Evolutionary conservation across 2,797 vertebrate species (phyloP).

Genomic region (Gorsachius magnificus): DNA sequence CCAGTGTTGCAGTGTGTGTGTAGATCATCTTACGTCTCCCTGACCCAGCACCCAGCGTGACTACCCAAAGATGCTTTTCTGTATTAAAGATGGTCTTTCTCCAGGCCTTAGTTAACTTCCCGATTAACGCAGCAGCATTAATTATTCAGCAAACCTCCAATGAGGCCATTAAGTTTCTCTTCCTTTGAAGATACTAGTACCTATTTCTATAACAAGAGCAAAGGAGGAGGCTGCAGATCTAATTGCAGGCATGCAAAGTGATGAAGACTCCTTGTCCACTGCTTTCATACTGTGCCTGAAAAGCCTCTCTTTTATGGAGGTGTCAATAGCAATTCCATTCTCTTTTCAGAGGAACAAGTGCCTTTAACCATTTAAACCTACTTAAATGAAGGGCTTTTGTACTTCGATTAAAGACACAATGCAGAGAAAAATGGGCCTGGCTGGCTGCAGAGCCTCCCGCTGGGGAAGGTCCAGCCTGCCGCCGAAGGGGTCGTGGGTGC

Average conservation of each 20-base stretch:
- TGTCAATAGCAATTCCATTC: constrained; percentile 51
- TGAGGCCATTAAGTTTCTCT: constrained; percentile 29
- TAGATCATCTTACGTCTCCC: neutral
- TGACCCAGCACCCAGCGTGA: neutral
- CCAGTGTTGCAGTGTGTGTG: neutral
- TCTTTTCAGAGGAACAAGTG: constrained; percentile 43
- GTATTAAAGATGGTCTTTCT: neutral
- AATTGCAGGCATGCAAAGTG: neutral
- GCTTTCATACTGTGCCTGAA: constrained; percentile 15
- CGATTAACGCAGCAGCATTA: constrained; percentile 38
- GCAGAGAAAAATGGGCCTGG: neutral
- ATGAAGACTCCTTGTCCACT: neutral
- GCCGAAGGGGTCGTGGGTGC: constrained; percentile 23
- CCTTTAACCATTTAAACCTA: constrained; percentile 55
- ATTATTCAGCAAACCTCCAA: constrained; percentile 29
- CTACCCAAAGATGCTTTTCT: neutral
- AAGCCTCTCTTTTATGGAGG: constrained; percentile 25
- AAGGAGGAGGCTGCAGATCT: constrained; percentile 26
- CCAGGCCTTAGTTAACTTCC: constrained; percentile 20
- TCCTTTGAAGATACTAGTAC: constrained; percentile 43
- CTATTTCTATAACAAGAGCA: constrained; percentile 21
- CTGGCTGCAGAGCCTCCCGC: neutral
- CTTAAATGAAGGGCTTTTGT: constrained; percentile 18
- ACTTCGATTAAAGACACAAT: constrained; percentile 7
- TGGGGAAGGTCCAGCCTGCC: neutral